Percentiles rank a stretch among this genome's conserved stretches.
These are phyloP conservation scores for Diaphora mendica DNA, from an alignment of 2,888 invertebrate species.

Conservation along the genomic window DNA sequence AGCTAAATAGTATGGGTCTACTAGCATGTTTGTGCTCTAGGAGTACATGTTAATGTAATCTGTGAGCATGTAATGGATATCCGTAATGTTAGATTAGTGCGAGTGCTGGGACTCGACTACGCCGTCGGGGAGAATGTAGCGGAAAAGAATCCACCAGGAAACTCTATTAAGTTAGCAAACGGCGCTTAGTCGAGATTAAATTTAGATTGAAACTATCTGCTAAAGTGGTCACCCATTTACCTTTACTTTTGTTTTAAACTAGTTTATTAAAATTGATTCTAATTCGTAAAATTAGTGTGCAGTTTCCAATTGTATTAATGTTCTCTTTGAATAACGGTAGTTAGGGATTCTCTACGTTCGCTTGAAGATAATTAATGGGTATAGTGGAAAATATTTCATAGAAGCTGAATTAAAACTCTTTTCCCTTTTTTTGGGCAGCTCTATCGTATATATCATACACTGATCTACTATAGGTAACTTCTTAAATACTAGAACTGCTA, in stretches of 20 bases:
- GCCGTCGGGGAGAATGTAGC: slow-evolving; percentile 56
- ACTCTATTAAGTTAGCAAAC: slow-evolving; percentile 51
- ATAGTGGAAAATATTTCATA: background rate
- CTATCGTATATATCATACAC: no score
- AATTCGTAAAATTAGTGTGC: slow-evolving; percentile 23
- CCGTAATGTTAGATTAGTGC: slow-evolving; percentile 32
- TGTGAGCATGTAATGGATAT: slow-evolving; percentile 31
- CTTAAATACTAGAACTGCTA: no score
- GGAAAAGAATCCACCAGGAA: slow-evolving; percentile 68
- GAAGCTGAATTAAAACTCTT: background rate
- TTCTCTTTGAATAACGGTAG: slow-evolving; percentile 8
- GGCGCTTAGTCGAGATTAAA: slow-evolving; percentile 64
- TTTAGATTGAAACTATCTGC: slow-evolving; percentile 71
- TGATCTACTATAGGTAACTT: no score
- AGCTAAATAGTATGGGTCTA: background rate
- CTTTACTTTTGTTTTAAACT: slow-evolving; percentile 34
- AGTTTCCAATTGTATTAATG: background rate
- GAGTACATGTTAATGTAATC: slow-evolving; percentile 28
- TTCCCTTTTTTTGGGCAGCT: background rate
- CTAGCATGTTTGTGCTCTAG: background rate
- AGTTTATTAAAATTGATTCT: slow-evolving; percentile 45
- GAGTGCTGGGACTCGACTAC: slow-evolving; percentile 23
- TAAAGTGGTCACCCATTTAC: slow-evolving; percentile 50
- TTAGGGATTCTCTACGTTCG: background rate
- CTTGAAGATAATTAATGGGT: background rate